Percentiles rank a stretch among this genome's conserved stretches.
Evolutionary conservation across 2,113 vertebrate genomes (phyloP).

Genomic region (Ibidorhyncha struthersii): DNA sequence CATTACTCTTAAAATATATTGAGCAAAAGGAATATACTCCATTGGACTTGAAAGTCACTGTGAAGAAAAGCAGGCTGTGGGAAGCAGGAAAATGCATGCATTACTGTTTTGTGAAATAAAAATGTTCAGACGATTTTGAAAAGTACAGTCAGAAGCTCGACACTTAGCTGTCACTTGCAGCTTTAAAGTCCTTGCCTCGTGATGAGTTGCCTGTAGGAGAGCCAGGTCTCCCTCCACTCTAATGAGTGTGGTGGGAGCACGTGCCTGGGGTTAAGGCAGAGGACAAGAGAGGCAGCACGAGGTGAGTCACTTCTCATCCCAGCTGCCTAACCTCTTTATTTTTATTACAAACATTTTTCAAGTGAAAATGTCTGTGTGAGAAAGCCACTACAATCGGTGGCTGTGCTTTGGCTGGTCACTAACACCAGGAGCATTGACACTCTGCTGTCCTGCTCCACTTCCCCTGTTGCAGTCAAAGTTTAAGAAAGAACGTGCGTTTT

Average conservation of each 20-base stretch:
- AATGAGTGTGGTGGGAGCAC: background rate
- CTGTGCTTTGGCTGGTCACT: constrained; percentile 34
- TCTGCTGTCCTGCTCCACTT: background rate
- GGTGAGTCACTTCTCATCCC: constrained; percentile 7
- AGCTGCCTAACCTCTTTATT: constrained; percentile 9
- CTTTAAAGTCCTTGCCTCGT: background rate
- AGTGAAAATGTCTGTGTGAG: background rate
- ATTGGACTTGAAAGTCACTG: background rate
- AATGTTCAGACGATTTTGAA: background rate
- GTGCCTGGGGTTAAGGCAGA: background rate
- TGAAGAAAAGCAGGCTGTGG: background rate
- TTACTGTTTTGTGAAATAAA: background rate
- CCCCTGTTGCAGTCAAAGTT: background rate
- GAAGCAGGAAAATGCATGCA: background rate
- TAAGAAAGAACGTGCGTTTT: background rate
- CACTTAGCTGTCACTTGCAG: background rate
- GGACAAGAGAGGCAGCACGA: background rate
- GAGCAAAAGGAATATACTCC: background rate
- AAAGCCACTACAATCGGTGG: background rate
- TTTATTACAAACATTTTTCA: constrained; percentile 41
- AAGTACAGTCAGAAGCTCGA: background rate
- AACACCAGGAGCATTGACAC: background rate
- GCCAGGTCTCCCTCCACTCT: background rate
- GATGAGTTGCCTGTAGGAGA: background rate
- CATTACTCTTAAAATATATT: background rate